Evolutionary conservation across 2,113 vertebrate genomes (phyloP), one percentile per base, ranked within the genome.

Genomic region (Garra rufa): DNA sequence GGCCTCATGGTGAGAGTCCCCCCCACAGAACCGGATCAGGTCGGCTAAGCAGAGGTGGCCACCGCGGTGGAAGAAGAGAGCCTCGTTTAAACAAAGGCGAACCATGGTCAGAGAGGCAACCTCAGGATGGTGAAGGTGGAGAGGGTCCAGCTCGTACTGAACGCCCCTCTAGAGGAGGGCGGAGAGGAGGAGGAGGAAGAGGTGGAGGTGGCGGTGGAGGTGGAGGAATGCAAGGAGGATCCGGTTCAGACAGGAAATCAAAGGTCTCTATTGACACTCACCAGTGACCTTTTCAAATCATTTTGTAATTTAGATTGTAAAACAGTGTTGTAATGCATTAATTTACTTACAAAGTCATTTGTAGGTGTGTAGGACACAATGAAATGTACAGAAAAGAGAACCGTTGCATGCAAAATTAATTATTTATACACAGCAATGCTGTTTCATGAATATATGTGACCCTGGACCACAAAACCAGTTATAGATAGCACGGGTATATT

Each of bases 241-340:
- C 88, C 13, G 92, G 90, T 9, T 50, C 81, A 1, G 94, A 95
- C 90, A 91, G 91, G 76, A 95, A 95, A 76, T 94, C 94, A 8
- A 94, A 94, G 91, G 94, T 94, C 26, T 82, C 85, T 81, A n/a
- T 41, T 70, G 34, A 57, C 8, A 1, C 94, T 94, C 28, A 83
- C 86, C 81, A 70, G 9, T 70, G 4, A n/a, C 67, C 5, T 41
- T 26, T 10, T 24, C 1, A 78, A 19, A 63, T 41, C 1, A 0
- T 26, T 63, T 55, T 46, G 24, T 48, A 19, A 10, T 70, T 70
- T 0, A 67, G 28, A 19, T 69, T 69, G 9, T 41, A 69, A 9
- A 41, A 67, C 4, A 67, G 10, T 21, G 17, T 38, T 69, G 30
- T 21, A 17, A 9, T 21, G 0, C 9, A 69, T 38, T 69, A 0